These are phyloP conservation scores for Dyspetes luteomarginatus DNA, from an alignment of 2,888 invertebrate species.

Conservation along the genomic window DNA sequence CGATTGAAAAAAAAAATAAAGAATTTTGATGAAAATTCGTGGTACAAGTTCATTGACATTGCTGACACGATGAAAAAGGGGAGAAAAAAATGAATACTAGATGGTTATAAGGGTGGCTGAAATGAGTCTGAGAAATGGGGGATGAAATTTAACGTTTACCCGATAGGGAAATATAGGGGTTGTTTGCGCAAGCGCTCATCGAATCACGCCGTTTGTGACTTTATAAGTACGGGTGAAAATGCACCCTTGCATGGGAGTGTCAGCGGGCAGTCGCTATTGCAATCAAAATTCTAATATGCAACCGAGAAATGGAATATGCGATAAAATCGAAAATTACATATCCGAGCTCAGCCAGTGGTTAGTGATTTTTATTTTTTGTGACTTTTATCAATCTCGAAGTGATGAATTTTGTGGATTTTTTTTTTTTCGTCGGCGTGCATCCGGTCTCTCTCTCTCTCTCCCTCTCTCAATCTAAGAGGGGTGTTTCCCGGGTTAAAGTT, in stretches of 20 bases:
- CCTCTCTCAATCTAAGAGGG: constrained; percentile 58
- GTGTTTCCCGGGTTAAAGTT: constrained; percentile 71
- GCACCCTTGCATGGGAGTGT: constrained; percentile 82
- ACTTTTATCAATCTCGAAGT: neutral
- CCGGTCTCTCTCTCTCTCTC: constrained; percentile 57
- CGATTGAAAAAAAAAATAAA: too few species aligned
- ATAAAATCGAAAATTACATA: constrained; percentile 88
- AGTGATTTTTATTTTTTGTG: constrained; percentile 73
- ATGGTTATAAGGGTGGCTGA: constrained; percentile 13
- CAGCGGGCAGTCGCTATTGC: constrained; percentile 78
- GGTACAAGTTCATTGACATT: neutral
- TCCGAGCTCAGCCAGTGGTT: constrained; percentile 89
- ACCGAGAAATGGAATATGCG: constrained; percentile 85
- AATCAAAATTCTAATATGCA: constrained; percentile 78
- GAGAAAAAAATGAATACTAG: neutral
- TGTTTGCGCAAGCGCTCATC: constrained; percentile 76
- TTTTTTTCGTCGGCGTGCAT: constrained; percentile 59
- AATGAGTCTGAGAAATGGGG: constrained; percentile 18
- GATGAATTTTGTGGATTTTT: constrained; percentile 17
- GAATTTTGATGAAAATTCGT: neutral
- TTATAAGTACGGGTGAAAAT: constrained; percentile 77
- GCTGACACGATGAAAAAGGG: constrained; percentile 13
- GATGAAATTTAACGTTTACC: constrained; percentile 39
- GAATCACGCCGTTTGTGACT: constrained; percentile 66
- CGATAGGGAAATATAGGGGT: constrained; percentile 67